These are phyloP conservation scores for Chloroceryle aenea DNA, from an alignment of 2,113 vertebrate species.

Conservation along the genomic window DNA sequence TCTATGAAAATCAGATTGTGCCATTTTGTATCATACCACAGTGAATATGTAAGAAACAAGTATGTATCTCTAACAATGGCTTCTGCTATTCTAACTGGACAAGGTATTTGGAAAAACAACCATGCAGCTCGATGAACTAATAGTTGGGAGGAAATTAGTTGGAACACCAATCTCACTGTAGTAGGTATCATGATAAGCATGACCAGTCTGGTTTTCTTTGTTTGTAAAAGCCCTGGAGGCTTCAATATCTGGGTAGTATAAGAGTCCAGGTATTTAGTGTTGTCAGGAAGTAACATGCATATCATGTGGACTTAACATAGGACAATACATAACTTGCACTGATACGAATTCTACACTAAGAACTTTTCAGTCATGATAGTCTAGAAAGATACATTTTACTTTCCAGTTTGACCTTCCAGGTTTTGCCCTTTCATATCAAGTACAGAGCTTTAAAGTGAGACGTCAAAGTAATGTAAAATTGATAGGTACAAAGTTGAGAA, in stretches of 20 bases:
- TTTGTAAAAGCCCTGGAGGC: background rate
- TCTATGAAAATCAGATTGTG: background rate
- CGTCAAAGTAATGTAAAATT: background rate
- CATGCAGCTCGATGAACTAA: accelerated
- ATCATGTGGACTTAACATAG: accelerated
- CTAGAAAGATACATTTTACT: background rate
- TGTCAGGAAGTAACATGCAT: background rate
- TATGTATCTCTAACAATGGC: background rate
- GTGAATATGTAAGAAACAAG: background rate
- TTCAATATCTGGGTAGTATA: accelerated
- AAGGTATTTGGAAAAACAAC: background rate
- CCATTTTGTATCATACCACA: background rate
- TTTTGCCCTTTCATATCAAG: background rate
- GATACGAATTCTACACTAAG: background rate
- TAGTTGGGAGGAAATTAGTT: background rate
- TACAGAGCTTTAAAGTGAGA: background rate
- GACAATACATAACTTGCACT: background rate
- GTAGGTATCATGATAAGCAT: background rate
- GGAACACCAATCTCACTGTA: background rate
- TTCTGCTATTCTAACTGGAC: background rate
- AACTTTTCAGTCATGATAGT: background rate
- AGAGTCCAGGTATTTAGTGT: background rate
- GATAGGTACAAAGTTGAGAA: background rate
- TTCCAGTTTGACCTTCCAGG: background rate
- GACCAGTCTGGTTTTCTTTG: background rate